Evolutionary conservation across 2,888 invertebrate species (phyloP).

Genomic region (Limnephilus lunatus): DNA sequence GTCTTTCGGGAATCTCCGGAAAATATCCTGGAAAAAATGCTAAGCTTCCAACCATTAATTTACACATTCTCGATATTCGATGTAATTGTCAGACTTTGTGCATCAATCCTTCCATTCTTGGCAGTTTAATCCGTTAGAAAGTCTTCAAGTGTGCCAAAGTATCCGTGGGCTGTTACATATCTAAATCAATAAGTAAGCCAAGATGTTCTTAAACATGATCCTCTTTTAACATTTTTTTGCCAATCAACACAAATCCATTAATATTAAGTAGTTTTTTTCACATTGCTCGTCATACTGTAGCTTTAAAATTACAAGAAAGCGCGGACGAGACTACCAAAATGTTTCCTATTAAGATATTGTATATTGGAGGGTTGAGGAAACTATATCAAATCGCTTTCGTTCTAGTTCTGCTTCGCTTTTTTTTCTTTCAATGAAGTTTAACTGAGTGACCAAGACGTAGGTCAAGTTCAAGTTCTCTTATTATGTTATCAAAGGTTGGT

Average conservation of each 20-base stretch:
- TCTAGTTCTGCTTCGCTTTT: background rate
- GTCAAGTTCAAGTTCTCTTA: no score
- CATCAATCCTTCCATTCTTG: background rate
- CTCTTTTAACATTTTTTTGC: background rate
- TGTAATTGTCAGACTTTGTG: no score
- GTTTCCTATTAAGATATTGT: no score
- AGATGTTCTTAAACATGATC: background rate
- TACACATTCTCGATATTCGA: background rate
- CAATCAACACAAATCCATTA: background rate
- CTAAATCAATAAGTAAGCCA: background rate
- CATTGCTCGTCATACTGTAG: background rate
- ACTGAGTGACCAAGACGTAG: background rate
- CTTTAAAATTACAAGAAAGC: no score
- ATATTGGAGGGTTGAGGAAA: no score
- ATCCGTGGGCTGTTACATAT: background rate
- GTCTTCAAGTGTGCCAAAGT: no score
- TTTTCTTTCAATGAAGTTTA: no score
- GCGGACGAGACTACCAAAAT: no score
- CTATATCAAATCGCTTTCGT: background rate
- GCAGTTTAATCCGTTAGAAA: background rate
- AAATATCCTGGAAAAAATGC: no score
- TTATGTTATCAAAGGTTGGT: no score
- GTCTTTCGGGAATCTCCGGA: no score
- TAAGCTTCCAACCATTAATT: background rate
- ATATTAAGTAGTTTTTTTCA: background rate